Conservation (phyloP, 2,888 invertebrate species). For the Mechanitis mazaeus region DNA sequence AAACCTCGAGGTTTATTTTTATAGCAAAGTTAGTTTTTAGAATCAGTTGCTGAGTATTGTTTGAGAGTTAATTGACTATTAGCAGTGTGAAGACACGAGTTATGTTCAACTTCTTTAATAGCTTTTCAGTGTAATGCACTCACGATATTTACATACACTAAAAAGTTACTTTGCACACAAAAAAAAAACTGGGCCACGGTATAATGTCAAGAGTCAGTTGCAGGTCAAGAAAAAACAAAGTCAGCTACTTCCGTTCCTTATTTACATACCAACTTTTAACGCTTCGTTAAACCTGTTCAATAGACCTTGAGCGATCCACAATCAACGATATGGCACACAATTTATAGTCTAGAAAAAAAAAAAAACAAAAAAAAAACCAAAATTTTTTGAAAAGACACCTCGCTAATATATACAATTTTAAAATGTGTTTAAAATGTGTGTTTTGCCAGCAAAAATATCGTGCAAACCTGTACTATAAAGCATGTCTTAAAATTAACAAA, state of each 20-base stretch:
- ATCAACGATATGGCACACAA: neutral
- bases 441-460: too few relatives aligned
- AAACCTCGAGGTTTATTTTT: neutral
- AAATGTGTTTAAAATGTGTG: too few relatives aligned
- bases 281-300: slow-evolving; percentile 7
- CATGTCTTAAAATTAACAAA: too few relatives aligned
- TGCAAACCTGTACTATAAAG: too few relatives aligned
- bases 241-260: slow-evolving; percentile 10
- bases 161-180: neutral
- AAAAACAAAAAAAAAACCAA: too few relatives aligned
- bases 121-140: neutral
- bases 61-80: too few relatives aligned
- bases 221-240: slow-evolving; percentile 13
- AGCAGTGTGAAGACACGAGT: too few relatives aligned
- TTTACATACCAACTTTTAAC: slow-evolving; percentile 5
- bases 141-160: neutral
- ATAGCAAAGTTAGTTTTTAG: neutral
- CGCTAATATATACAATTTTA: too few relatives aligned
- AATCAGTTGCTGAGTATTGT: neutral
- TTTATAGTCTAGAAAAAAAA: neutral
- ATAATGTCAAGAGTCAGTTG: slow-evolving; percentile 18
- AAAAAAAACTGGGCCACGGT: slow-evolving; percentile 12
- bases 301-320: slow-evolving; percentile 8
- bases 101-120: neutral
- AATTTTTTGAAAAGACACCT: too few relatives aligned